Base-by-base conservation (phyloP, 2,888 invertebrate genomes). In the Myopa testacea region DNA sequence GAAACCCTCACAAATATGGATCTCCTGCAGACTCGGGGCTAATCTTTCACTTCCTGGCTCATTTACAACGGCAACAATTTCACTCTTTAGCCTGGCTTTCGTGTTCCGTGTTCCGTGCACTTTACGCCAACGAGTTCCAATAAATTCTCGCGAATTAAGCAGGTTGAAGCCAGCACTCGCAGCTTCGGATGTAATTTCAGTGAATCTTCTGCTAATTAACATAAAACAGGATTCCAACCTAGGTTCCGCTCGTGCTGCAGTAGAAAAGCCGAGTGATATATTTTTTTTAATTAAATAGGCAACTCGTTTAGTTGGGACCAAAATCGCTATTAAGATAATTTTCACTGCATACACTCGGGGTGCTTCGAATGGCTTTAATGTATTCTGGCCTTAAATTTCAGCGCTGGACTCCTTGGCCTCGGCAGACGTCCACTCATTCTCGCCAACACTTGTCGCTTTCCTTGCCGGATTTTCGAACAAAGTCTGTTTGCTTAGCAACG, bases 241-340 rank as follows among this genome's bases (percentile, higher is more conserved):
- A 37, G 52, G 38, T 52, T 67, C 65, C 16, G 37, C 52, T 63
- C 50, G 45, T 65, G 38, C 19, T 45, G 50, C 50, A 52, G 50
- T 0, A 65, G 16, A n/a, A 50, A 52, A 65, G 7, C 34, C 38
- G 5, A 26, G 38, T 6, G 14, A 16, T 55, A 50, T 50, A 34
- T 40, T 67, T 52, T 55, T 50, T 50, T 75, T 80, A 81, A 83
- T 84, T 82, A 82, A 84, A 84, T 84, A 82, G 82, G 81, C 80
- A 82, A 84, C 81, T 58, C 75, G 70, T 68, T 76, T 78, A 77
- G 38, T 63, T 78, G 75, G 72, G 78, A 72, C 80, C 80, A 80
- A 83, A 86, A 85, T 82, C 82, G 83, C 84, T 85, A 85, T 85
- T 85, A 86, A 85, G 85, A 83, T 84, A 85, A 86, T 85, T 86